These are phyloP conservation scores for Zaprionus obscuricornis DNA, from an alignment of 2,888 invertebrate species.

Conservation along the genomic window DNA sequence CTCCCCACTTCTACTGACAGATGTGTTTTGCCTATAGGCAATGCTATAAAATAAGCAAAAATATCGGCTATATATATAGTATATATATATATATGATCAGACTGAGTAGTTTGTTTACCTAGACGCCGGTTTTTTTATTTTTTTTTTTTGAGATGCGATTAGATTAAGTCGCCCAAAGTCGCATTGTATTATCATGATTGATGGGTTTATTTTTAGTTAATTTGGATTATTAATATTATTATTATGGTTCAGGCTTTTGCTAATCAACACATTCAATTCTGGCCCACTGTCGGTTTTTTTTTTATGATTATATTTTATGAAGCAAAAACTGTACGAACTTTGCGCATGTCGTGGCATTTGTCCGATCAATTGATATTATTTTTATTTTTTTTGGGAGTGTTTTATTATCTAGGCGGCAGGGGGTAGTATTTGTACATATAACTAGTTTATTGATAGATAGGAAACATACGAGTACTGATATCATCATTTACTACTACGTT, in stretches of 20 bases:
- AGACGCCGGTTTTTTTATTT: slow-evolving; percentile 68
- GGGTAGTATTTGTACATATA: slow-evolving; percentile 16
- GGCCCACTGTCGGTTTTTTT: slow-evolving; percentile 8
- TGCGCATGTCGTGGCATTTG: slow-evolving; percentile 27
- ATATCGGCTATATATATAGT: slow-evolving; percentile 21
- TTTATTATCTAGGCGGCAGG: slow-evolving; percentile 28
- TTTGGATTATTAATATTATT: slow-evolving; percentile 70
- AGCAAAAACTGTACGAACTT: slow-evolving; percentile 52
- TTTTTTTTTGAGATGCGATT: slow-evolving; percentile 69
- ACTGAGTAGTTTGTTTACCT: slow-evolving; percentile 64
- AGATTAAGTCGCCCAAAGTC: slow-evolving; percentile 50
- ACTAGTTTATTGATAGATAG: slow-evolving; percentile 26
- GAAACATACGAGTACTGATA: slow-evolving; percentile 31
- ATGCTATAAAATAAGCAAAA: background rate
- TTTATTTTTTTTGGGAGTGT: slow-evolving; percentile 8
- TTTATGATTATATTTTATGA: slow-evolving; percentile 28
- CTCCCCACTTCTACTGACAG: background rate
- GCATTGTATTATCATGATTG: slow-evolving; percentile 59
- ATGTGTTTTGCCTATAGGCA: background rate
- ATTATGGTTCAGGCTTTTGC: slow-evolving; percentile 25
- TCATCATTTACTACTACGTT: slow-evolving; percentile 5
- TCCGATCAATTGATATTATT: slow-evolving; percentile 15
- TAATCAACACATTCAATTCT: slow-evolving; percentile 52
- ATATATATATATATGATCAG: no score
- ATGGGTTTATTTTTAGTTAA: slow-evolving; percentile 69